These are phyloP conservation scores for Platyura marginata DNA, from an alignment of 1,140 invertebrate species.

Conservation along the genomic window DNA sequence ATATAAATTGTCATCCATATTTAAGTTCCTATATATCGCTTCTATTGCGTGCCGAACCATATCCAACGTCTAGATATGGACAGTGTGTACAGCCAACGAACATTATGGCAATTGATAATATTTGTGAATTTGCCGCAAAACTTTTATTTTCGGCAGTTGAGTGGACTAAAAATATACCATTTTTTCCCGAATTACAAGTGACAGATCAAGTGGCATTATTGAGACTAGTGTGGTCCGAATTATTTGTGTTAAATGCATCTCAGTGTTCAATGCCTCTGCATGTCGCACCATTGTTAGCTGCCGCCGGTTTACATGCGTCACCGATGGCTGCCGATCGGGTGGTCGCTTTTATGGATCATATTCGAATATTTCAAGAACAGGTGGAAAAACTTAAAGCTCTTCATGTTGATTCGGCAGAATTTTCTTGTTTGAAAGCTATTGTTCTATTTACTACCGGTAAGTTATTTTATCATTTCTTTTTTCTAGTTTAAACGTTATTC, in stretches of 20 bases:
- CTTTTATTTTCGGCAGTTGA: conserved; percentile 91
- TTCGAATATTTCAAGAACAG: conserved; percentile 93
- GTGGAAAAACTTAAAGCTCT: conserved; percentile 95
- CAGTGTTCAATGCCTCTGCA: conserved; percentile 96
- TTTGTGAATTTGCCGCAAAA: conserved; percentile 90
- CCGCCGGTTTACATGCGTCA: conserved; percentile 81
- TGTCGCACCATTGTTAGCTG: conserved; percentile 83
- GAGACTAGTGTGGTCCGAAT: conserved; percentile 89
- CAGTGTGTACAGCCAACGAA: conserved; percentile 89
- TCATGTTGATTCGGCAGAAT: conserved; percentile 94
- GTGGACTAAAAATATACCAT: conserved; percentile 95
- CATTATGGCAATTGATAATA: conserved; percentile 93
- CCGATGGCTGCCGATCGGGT: conserved; percentile 95
- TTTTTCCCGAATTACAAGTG: conserved; percentile 89
- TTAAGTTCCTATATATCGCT: conserved; percentile 91
- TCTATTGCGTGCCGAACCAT: conserved; percentile 86
- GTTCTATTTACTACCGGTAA: conserved; percentile 98
- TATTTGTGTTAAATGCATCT: conserved; percentile 94
- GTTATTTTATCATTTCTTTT: conserved; percentile 11
- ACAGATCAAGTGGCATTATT: conserved; percentile 85
- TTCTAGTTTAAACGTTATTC: neutral
- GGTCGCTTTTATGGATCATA: conserved; percentile 97
- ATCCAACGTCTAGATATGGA: conserved; percentile 83
- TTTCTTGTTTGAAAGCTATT: conserved; percentile 96
- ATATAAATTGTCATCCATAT: conserved; percentile 78